Evolutionary conservation across 1,140 invertebrate species (phyloP), one percentile per base, ranked within the genome.

Genomic region (Zaprionus davidi): DNA sequence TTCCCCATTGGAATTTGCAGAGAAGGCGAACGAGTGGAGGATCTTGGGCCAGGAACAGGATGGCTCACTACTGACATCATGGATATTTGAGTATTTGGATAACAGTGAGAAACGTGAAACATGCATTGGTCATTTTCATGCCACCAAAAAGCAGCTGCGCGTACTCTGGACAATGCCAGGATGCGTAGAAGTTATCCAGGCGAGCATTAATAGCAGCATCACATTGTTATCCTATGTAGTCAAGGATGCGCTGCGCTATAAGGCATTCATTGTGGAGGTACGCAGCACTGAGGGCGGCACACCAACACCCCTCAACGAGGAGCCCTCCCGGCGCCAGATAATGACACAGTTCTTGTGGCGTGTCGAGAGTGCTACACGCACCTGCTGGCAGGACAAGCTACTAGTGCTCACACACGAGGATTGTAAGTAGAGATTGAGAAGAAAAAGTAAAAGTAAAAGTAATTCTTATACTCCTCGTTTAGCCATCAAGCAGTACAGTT

Each of bases 271-370:
- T 11, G 91, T 96, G 44, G 94, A 95, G 81, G 91, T 96, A n/a
- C 93, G 94, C 41, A 93, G 93, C 62, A 92, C 93, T 53, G 93
- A 94, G 72, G 78, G 83, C 17, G 94, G 93, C 58, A 84, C 81
- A 56, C 91, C 94, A 7, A 94, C 94, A 46, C 75, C 91, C 57
- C 93, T 95, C 60, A 93, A 96, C 20, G 46, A 51, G 2, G 72
- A 81, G 17, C 81, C 91, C 11, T 76, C 78, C 1, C 17, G 31
- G 1, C 96, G 95, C 58, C 96, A 97, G 93, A 94, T 96, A 34
- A 95, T 96, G 94, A 93, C 96, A 65, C 96, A 97, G 91, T 97
- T 97, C 94, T 93, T 97, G 4, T 96, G 96, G 88, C 95, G 94
- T 53, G 96, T 96, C 78, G 95, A 95, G 94, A 94, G 78, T 34